Evolutionary conservation across 2,113 vertebrate genomes (phyloP).

Genomic region (Carlito syrichta): DNA sequence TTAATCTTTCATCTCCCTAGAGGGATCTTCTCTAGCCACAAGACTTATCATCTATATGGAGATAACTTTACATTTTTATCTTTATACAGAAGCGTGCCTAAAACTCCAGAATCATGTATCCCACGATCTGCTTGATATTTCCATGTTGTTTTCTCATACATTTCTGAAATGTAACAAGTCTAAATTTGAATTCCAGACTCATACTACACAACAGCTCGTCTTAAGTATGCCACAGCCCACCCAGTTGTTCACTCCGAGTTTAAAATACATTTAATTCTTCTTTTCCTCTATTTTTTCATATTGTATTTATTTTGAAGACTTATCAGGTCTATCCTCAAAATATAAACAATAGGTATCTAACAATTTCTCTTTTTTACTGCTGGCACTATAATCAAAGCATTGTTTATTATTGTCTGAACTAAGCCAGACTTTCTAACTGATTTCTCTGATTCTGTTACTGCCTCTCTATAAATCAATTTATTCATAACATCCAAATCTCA

Average conservation of each 20-base stretch:
- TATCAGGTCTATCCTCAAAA: background rate
- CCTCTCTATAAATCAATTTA: background rate
- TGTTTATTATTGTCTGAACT: background rate
- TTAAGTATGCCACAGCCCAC: background rate
- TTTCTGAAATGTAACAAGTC: background rate
- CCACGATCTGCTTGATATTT: fast-evolving
- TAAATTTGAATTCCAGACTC: background rate
- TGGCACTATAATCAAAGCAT: background rate
- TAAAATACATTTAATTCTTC: background rate
- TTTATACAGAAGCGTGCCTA: background rate
- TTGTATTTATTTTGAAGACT: background rate
- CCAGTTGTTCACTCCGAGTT: background rate
- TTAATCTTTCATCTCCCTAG: background rate
- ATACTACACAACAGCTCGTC: background rate
- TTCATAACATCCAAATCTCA: background rate
- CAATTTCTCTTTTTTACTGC: background rate
- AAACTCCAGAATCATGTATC: background rate
- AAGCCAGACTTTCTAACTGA: background rate
- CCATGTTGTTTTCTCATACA: background rate
- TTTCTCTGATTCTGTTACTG: background rate
- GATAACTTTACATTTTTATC: background rate
- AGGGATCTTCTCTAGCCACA: background rate
- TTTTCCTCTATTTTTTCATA: background rate
- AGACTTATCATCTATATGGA: background rate
- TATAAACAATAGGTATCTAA: background rate